A percentile compares a stretch with the other conserved stretches of the same genome.
phyloP scores from a whole-genome alignment of 2,113 vertebrate species.

The Eptesicus fuscus region DNA sequence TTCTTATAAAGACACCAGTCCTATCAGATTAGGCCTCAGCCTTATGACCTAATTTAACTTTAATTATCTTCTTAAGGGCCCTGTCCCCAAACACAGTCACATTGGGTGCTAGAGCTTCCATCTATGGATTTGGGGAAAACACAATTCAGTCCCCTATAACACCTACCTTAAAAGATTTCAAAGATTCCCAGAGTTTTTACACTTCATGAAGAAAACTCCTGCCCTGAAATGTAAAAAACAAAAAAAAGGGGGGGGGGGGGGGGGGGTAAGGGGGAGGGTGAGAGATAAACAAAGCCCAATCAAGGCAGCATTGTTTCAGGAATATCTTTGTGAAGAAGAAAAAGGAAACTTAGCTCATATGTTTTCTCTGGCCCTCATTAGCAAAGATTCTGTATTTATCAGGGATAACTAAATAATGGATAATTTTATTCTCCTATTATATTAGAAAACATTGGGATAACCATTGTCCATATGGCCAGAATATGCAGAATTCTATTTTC shows the following conservation, averaged over 20 bases:
- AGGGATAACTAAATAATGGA: conserved; percentile 21
- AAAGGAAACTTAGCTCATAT: background rate
- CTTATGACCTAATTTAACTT: background rate
- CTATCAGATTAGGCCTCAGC: background rate
- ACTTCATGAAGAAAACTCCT: background rate
- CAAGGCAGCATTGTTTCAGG: background rate
- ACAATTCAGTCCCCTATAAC: background rate
- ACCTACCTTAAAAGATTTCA: background rate
- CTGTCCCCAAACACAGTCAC: background rate
- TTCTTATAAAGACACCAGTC: background rate
- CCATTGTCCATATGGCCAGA: background rate
- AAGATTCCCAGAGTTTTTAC: background rate
- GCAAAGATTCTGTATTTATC: conserved; percentile 14
- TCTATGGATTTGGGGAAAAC: background rate
- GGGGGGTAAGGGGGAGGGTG: background rate
- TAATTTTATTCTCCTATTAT: conserved; percentile 38
- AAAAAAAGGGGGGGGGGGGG: fast-evolving
- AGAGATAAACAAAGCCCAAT: background rate
- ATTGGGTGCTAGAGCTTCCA: background rate
- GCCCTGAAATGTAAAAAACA: background rate
- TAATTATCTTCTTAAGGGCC: background rate
- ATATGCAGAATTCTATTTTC: conserved; percentile 41
- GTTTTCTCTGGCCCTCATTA: background rate
- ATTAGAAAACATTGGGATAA: conserved; percentile 21
- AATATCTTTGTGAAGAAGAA: background rate